Evolutionary conservation across 2,888 invertebrate genomes (phyloP).

Genomic region (Caenorhabditis auriculariae): DNA sequence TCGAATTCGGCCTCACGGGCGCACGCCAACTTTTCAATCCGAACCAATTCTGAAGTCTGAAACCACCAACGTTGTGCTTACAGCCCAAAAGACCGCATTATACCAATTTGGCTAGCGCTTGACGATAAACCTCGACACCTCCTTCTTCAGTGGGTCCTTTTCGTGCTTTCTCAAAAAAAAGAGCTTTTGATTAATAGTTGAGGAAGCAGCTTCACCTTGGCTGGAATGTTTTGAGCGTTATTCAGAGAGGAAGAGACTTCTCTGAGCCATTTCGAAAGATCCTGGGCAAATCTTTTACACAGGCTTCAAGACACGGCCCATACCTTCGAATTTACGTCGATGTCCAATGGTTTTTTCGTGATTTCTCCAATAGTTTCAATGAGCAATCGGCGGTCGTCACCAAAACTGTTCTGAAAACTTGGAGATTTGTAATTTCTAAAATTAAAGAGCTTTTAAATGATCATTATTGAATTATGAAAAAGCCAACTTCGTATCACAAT

Average conservation of each 20-base stretch:
- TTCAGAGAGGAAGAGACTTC: too few species aligned
- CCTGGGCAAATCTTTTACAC: too few species aligned
- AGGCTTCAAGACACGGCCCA: background rate
- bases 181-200: too few species aligned
- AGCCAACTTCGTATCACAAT: too few species aligned
- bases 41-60: conserved; percentile 5
- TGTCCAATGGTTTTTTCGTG: conserved; percentile 2
- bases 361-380: conserved; percentile 6
- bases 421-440: too few species aligned
- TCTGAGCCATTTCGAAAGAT: conserved; percentile 7
- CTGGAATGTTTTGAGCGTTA: too few species aligned
- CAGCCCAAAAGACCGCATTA: background rate
- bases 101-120: background rate
- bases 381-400: conserved; percentile 9
- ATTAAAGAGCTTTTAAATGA: too few species aligned
- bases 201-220: too few species aligned
- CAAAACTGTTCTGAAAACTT: background rate
- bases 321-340: conserved; percentile 10
- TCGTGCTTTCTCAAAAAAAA: background rate
- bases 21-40: conserved; percentile 5
- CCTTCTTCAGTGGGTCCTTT: background rate
- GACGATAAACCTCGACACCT: background rate
- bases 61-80: conserved; percentile 5
- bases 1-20: background rate
- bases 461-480: too few species aligned